These are phyloP conservation scores for Xerus rutilus DNA, from an alignment of 2,797 vertebrate genomes.

Conservation along the genomic window DNA sequence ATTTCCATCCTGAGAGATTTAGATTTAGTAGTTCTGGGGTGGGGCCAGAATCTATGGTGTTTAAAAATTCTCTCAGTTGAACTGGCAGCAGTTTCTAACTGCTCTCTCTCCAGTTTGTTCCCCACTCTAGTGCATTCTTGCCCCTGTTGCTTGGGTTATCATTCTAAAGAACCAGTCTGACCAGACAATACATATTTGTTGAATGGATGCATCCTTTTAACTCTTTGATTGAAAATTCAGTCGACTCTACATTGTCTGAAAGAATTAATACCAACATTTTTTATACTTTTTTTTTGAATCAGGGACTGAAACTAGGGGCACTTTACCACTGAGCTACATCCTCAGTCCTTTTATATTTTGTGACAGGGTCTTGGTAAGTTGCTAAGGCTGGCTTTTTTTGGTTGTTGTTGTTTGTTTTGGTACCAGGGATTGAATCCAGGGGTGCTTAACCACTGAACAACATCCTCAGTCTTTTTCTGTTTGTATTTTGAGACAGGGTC, in stretches of 20 bases:
- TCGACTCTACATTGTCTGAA: background rate
- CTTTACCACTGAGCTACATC: no score
- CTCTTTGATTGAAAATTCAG: background rate
- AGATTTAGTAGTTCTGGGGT: background rate
- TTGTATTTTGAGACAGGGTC: no score
- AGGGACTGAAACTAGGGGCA: no score
- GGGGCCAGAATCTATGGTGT: background rate
- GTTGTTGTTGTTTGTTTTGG: no score
- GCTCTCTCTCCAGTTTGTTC: background rate
- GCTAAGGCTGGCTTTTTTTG: no score
- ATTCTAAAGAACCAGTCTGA: background rate
- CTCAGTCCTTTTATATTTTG: no score
- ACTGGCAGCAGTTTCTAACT: background rate
- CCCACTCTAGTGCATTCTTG: background rate
- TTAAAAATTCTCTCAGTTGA: background rate
- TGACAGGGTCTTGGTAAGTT: no score
- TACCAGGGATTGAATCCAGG: no score
- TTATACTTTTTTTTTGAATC: no score
- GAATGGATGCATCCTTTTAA: background rate
- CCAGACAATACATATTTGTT: background rate
- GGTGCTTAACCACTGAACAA: no score
- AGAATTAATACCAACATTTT: conserved; percentile 8
- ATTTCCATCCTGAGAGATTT: background rate
- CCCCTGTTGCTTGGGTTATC: background rate
- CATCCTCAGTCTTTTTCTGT: no score